Base-by-base conservation (phyloP, 1,140 invertebrate species). In the Belonocnema kinseyi region DNA sequence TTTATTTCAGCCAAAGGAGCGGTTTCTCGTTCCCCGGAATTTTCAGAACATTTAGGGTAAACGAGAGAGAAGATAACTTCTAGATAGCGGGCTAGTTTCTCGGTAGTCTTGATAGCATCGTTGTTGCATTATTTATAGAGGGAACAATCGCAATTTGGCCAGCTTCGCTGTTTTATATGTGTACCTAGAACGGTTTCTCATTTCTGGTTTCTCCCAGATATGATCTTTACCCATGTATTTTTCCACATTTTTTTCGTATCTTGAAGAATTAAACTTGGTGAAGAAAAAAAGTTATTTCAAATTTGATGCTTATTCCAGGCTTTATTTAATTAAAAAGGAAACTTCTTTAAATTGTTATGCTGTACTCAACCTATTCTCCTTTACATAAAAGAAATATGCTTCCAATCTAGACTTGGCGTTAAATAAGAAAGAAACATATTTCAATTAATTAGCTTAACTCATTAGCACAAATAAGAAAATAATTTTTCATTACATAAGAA, bases 231-330 rank as follows among this genome's bases (percentile, higher is more conserved):
- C 16, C 26, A n/a, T 33, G 13, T 75, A 78, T 52, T 71, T 77
- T 75, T 26, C 58, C 40, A 2, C 40, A 46, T 10, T 46, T 11
- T 11, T 46, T 46, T 46, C 40, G 40, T 46, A 8, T 46, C 54
- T 21, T 40, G 21, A 74, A 51, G 78, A 74, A 79, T 79, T 73
- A 77, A 79, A 77, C 78, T 73, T 76, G 19, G 79, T 5, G 53
- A 76, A 76, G 77, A 8, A 11, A 46, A 46, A 8, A 46, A 46
- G 40, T 33, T 33, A 33, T 5, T 33, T 33, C 5, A 33, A 33
- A 33, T 33, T 2, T 33, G 26, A 2, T 33, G 3, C 2, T 0
- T 33, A 5, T 33, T 3, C 26, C 3, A 33, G 26, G 5, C 26
- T 5, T 33, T 5, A 33, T 33, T 33, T 33, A 33, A 33, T 33